phyloP scores from a whole-genome alignment of 1,140 invertebrate genomes.

The Pseudomyrmex cubaensis region DNA sequence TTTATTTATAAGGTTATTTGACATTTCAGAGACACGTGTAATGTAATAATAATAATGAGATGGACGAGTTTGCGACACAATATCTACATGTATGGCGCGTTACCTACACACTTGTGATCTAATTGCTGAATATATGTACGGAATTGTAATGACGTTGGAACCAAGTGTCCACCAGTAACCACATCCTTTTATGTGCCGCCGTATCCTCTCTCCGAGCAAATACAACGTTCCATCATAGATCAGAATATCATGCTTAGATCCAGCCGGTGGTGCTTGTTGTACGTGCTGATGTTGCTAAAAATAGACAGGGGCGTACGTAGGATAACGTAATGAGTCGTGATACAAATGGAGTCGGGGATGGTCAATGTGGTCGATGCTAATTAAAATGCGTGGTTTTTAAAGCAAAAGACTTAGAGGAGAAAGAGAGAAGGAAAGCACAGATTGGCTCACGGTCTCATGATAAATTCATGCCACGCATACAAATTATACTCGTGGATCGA shows the following conservation, averaged over 20 bases:
- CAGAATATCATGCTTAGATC: constrained; percentile 18
- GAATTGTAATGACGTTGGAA: neutral
- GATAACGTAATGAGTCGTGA: constrained; percentile 41
- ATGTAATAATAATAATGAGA: neutral
- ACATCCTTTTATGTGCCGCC: constrained; percentile 14
- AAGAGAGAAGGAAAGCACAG: neutral
- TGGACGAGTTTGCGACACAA: neutral
- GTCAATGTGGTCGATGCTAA: constrained; percentile 45
- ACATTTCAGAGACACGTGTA: too few relatives aligned
- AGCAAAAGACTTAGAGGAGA: neutral
- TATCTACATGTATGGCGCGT: neutral
- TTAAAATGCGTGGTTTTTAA: constrained; percentile 52
- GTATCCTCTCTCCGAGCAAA: constrained; percentile 27
- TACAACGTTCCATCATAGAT: constrained; percentile 37
- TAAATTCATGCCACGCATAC: constrained; percentile 25
- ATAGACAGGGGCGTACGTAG: constrained; percentile 38
- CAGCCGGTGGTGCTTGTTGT: constrained; percentile 29
- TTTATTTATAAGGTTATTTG: too few relatives aligned
- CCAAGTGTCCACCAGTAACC: neutral
- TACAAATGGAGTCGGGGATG: constrained; percentile 24
- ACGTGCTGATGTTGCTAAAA: constrained; percentile 44
- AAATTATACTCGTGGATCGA: constrained; percentile 9
- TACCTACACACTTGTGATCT: neutral
- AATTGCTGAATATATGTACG: constrained; percentile 18
- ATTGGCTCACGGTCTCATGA: constrained; percentile 6